Evolutionary conservation across 2,113 vertebrate genomes (phyloP).

Genomic region (Dryoscopus gambensis): DNA sequence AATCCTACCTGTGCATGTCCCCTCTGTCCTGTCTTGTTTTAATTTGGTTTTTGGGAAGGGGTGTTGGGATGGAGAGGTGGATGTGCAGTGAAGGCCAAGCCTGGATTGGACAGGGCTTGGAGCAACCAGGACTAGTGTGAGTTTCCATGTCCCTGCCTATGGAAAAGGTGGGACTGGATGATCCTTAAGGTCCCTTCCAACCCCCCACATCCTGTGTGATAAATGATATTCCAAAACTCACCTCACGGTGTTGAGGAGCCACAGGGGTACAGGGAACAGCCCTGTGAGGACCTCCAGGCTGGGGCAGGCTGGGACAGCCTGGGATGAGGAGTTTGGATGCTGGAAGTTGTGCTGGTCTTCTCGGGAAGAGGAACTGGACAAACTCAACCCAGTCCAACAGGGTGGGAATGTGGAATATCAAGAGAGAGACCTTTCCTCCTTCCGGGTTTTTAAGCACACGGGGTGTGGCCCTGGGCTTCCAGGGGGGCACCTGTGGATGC

Average conservation of each 20-base stretch:
- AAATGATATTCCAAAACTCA: neutral
- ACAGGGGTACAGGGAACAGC: neutral
- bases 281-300: neutral
- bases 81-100: neutral
- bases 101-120: neutral
- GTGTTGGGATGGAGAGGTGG: neutral
- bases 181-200: neutral
- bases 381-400: neutral
- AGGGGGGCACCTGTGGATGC: neutral
- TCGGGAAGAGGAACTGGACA: neutral
- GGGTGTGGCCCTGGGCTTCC: neutral
- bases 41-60: neutral
- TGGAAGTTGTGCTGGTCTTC: neutral
- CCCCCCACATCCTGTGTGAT: no score
- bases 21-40: neutral
- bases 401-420: neutral
- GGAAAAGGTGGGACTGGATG: neutral
- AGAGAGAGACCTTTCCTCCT: neutral
- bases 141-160: neutral
- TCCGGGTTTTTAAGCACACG: neutral
- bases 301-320: neutral
- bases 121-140: neutral
- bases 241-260: neutral
- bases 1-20: neutral
- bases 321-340: neutral